A percentile compares a stretch with the other conserved stretches of the same genome.
Evolutionary conservation across 1,140 invertebrate species (phyloP).

Genomic region (Heliothis subflexa): DNA sequence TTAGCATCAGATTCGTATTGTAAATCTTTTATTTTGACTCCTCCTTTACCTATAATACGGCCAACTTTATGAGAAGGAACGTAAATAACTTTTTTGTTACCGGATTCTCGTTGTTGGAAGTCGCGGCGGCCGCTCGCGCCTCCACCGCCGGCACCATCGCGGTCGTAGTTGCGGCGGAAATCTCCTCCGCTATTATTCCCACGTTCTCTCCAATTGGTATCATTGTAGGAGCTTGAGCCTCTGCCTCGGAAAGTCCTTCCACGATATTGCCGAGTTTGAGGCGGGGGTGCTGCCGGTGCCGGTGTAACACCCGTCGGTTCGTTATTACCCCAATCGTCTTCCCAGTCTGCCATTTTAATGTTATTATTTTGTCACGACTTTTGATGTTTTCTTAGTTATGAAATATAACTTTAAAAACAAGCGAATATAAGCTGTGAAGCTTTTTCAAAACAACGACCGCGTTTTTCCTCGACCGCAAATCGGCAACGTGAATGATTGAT

Average conservation of each 20-base stretch:
- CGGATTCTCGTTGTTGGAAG: conserved; percentile 53
- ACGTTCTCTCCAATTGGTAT: conserved; percentile 66
- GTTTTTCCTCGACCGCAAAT: conserved; percentile 14
- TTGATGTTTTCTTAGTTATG: neutral
- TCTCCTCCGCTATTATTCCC: conserved; percentile 41
- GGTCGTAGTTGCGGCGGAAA: conserved; percentile 24
- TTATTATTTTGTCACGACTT: conserved; percentile 12
- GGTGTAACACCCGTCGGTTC: conserved; percentile 45
- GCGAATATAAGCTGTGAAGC: neutral
- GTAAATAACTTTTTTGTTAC: conserved; percentile 70
- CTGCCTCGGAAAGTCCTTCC: conserved; percentile 54
- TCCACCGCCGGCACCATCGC: conserved; percentile 12
- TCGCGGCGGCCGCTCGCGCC: conserved; percentile 49
- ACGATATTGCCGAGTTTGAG: conserved; percentile 58
- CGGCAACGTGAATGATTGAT: conserved; percentile 13
- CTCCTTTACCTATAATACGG: conserved; percentile 88
- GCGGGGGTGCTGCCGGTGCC: conserved; percentile 43
- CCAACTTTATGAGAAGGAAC: conserved; percentile 77
- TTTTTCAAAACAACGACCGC: conserved; percentile 32
- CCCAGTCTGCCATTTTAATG: conserved; percentile 63
- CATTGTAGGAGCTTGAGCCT: conserved; percentile 54
- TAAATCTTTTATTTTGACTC: conserved; percentile 91
- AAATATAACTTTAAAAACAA: conserved; percentile 6
- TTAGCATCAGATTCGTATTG: conserved; percentile 83
- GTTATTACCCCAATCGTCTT: conserved; percentile 65